phyloP scores from a whole-genome alignment of 2,888 invertebrate genomes.

The Chloroclystis v-ata region DNA sequence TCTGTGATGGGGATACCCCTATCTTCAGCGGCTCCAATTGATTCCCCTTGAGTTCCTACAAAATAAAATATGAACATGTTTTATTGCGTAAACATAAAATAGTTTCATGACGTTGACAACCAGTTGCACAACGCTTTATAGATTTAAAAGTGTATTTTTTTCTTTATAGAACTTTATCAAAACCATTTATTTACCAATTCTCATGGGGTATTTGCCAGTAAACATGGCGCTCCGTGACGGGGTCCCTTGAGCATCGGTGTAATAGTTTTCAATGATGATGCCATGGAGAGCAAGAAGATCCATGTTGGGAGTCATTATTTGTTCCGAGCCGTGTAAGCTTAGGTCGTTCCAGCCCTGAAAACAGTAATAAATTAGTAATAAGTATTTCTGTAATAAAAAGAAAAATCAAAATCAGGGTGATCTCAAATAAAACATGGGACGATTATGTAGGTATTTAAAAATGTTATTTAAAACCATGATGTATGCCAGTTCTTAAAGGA shows the following conservation, averaged over 20 bases:
- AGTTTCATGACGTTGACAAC: too few species aligned
- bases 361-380: too few species aligned
- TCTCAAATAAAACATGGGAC: too few species aligned
- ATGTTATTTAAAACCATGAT: too few species aligned
- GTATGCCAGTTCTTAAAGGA: too few species aligned
- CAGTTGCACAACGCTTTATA: too few species aligned
- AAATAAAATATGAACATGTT: slow-evolving; percentile 1
- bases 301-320: slow-evolving; percentile 92
- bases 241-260: slow-evolving; percentile 87
- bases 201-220: slow-evolving; percentile 89
- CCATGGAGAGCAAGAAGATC: slow-evolving; percentile 90
- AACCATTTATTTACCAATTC: slow-evolving; percentile 81
- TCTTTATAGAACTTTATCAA: too few species aligned
- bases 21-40: slow-evolving; percentile 75
- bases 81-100: too few species aligned
- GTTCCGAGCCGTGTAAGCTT: slow-evolving; percentile 88
- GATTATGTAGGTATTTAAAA: too few species aligned
- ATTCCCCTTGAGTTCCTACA: slow-evolving; percentile 44
- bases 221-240: slow-evolving; percentile 86
- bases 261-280: slow-evolving; percentile 87
- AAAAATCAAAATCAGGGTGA: too few species aligned
- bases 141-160: too few species aligned
- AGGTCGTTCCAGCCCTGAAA: slow-evolving; percentile 92
- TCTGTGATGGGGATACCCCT: slow-evolving; percentile 83
- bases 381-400: too few species aligned